These are phyloP conservation scores for Catharus bicknelli DNA, from an alignment of 2,113 vertebrate genomes.

Conservation along the genomic window DNA sequence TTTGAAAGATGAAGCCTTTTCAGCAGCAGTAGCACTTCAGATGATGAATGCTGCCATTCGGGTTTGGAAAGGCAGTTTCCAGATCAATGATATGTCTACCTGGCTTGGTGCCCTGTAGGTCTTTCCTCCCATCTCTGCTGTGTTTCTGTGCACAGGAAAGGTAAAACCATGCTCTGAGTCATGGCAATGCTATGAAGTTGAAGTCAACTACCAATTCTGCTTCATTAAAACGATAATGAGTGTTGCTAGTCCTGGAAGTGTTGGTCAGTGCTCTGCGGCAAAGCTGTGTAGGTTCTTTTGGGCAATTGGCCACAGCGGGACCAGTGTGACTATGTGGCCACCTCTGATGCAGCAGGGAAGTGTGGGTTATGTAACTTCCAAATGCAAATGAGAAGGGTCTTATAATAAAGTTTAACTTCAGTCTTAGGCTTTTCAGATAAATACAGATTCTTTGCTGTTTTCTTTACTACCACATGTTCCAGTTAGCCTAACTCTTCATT, in stretches of 20 bases:
- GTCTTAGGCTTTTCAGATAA: neutral
- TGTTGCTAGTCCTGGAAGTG: neutral
- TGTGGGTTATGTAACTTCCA: neutral
- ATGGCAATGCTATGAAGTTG: neutral
- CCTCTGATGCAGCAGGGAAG: neutral
- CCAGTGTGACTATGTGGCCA: neutral
- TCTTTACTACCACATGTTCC: neutral
- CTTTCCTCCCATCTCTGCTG: neutral
- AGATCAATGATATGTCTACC: neutral
- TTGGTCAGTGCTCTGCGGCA: neutral
- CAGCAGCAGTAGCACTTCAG: neutral
- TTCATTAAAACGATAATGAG: neutral
- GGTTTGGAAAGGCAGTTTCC: neutral
- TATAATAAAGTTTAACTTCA: neutral
- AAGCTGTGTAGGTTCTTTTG: neutral
- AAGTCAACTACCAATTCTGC: neutral
- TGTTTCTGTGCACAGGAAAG: neutral
- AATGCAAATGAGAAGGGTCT: neutral
- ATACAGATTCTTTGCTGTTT: neutral
- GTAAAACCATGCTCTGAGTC: conserved; percentile 22
- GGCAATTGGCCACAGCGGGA: neutral
- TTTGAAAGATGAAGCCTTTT: neutral
- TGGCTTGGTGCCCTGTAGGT: neutral
- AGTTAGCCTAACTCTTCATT: neutral
- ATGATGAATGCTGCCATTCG: neutral